A percentile compares a stretch with the other conserved stretches of the same genome.
These are phyloP conservation scores for Danio albolineatus DNA, from an alignment of 2,797 vertebrate genomes.

Conservation along the genomic window DNA sequence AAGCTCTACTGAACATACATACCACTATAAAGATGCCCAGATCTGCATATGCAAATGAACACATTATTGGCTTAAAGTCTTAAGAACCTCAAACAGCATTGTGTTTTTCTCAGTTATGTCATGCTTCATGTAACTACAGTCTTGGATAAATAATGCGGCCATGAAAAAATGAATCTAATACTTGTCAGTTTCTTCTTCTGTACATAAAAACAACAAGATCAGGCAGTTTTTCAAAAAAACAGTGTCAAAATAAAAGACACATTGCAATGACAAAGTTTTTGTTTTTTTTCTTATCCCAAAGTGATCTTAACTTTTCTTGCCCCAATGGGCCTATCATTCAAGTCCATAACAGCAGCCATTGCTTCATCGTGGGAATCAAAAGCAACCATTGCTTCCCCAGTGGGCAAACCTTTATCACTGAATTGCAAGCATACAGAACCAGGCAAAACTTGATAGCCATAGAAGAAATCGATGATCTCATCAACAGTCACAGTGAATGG, in stretches of 20 bases:
- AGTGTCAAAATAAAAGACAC: background rate
- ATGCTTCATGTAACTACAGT: constrained; percentile 54
- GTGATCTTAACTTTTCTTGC: constrained; percentile 97
- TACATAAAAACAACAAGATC: constrained; percentile 30
- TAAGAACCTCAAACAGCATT: no score
- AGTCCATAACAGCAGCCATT: constrained; percentile 93
- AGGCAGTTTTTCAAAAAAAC: constrained; percentile 5
- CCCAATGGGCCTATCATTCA: constrained; percentile 98
- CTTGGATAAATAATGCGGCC: constrained; percentile 9
- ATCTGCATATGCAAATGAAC: constrained; percentile 39
- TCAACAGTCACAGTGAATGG: constrained; percentile 97
- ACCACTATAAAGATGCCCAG: constrained; percentile 19
- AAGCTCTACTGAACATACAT: constrained; percentile 45
- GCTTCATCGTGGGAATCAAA: constrained; percentile 98
- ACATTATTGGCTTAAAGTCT: constrained; percentile 57
- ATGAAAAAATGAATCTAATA: constrained; percentile 16
- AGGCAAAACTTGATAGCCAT: constrained; percentile 96
- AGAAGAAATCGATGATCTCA: constrained; percentile 99
- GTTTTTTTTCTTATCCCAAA: constrained; percentile 86
- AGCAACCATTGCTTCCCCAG: constrained; percentile 98
- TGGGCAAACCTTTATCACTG: constrained; percentile 96
- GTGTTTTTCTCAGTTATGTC: constrained; percentile 47
- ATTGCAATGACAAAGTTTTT: background rate
- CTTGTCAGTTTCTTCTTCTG: constrained; percentile 27
- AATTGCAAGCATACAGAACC: constrained; percentile 97